phyloP scores from a whole-genome alignment of 2,888 invertebrate genomes.

The Xanthorhoe spadicearia region DNA sequence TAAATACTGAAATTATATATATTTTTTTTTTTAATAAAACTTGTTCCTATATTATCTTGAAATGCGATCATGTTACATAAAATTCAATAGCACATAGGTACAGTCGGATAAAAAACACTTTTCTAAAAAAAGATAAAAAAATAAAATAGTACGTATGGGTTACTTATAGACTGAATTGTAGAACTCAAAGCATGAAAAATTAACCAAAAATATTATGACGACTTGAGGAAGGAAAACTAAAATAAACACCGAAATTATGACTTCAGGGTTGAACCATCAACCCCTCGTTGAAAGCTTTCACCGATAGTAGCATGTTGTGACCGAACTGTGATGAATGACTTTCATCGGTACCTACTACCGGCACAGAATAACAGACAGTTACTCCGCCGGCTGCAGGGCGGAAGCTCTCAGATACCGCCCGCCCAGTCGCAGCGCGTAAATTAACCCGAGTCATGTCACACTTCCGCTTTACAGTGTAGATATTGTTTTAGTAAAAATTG shows the following conservation, averaged over 20 bases:
- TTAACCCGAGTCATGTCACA: conserved; percentile 65
- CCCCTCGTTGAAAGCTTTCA: conserved; percentile 52
- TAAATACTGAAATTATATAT: no score
- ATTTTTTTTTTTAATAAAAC: no score
- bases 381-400: conserved; percentile 52
- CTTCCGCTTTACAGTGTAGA: conserved; percentile 63
- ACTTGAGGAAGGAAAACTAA: conserved; percentile 2
- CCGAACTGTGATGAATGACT: conserved; percentile 77
- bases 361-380: conserved; percentile 23
- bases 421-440: conserved; percentile 68
- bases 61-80: no score
- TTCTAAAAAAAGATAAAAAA: no score
- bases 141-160: no score
- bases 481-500: conserved; percentile 36
- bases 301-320: conserved; percentile 66
- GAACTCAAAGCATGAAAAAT: no score
- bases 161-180: no score
- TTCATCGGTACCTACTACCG: conserved; percentile 58
- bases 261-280: conserved; percentile 37
- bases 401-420: conserved; percentile 73
- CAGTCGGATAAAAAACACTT: no score
- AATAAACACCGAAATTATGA: conserved; percentile 38
- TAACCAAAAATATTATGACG: no score
- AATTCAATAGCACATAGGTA: no score
- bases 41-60: no score